Base-by-base conservation (phyloP, 2,888 invertebrate species). In the Erebia epiphron region DNA sequence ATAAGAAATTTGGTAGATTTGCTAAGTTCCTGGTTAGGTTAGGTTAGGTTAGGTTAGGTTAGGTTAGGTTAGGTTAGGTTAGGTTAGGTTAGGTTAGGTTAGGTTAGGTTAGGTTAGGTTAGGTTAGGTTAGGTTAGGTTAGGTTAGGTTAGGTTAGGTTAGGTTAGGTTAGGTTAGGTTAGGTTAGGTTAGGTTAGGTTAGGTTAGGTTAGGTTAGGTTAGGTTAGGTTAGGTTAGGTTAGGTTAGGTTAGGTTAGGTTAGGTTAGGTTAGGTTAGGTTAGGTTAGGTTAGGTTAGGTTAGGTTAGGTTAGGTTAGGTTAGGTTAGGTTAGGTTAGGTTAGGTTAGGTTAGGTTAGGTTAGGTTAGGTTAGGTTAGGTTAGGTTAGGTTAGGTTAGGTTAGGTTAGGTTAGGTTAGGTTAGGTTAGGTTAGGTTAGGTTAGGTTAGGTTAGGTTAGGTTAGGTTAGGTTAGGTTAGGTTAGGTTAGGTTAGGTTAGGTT, bases 151-250 rank as follows among this genome's bases (percentile, higher is more conserved):
- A 71, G 71, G 68, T 71, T 71, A 71, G 71, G 71, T 72, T 71
- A 68, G 71, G 71, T 72, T 72, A 70, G 70, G 71, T 71, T 68
- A 71, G 71, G 71, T 68, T 68, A 71, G 71, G 71, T 68, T 72
- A 69, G 72, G 72, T 72, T 68, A 69, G 72, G 68, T 69, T 69
- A 72, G 69, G 69, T 72, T 72, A 70, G 69, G 69, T 70, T 66
- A 60, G 69, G 61, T 70, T 60, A 52, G 62, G 66, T 66, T 66
- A 67, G 64, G 65, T 64, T 63, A 64, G 57, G 60, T 68, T 60
- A 57, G 56, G 64, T 68, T 61, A 67, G 72, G 72, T 73, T 70
- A 43, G 61, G 58, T 46, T 67, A 63, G 56, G 67, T 60, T 62
- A 62, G 46, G 41, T 50, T 52, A 49, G 54, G 62, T 54, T 58